These are phyloP conservation scores for Daktulosphaira vitifoliae DNA, from an alignment of 1,140 invertebrate species.

Conservation along the genomic window DNA sequence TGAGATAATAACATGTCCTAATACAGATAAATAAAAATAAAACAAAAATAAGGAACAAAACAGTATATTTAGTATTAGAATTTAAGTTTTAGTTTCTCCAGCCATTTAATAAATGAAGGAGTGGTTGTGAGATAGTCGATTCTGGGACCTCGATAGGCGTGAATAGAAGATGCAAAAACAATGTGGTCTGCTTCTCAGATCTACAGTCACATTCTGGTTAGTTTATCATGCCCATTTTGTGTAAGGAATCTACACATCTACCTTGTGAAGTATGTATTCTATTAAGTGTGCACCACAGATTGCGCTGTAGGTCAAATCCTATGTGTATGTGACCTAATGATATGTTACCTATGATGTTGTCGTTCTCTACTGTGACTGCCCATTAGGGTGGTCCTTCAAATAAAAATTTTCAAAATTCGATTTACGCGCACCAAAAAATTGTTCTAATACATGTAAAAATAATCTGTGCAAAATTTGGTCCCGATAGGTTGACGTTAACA, in stretches of 20 bases:
- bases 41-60: neutral
- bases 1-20: too few relatives aligned
- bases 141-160: neutral
- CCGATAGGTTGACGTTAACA: too few relatives aligned
- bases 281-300: neutral
- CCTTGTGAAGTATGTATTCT: neutral
- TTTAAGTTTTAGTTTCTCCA: neutral
- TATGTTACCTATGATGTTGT: neutral
- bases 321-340: neutral
- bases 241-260: neutral
- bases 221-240: slow-evolving; percentile 1
- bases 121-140: slow-evolving; percentile 10
- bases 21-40: neutral
- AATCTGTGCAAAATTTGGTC: too few relatives aligned
- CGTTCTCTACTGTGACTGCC: neutral
- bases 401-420: too few relatives aligned
- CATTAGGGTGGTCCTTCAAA: too few relatives aligned
- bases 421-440: too few relatives aligned
- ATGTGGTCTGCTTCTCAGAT: neutral
- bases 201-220: neutral
- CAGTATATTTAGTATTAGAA: neutral
- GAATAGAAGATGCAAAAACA: neutral
- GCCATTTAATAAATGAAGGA: neutral
- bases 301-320: neutral
- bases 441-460: too few relatives aligned